A percentile compares a stretch with the other conserved stretches of the same genome.
Conservation (phyloP, 2,797 vertebrate species). For the Cryptoblepharus egeriae region DNA sequence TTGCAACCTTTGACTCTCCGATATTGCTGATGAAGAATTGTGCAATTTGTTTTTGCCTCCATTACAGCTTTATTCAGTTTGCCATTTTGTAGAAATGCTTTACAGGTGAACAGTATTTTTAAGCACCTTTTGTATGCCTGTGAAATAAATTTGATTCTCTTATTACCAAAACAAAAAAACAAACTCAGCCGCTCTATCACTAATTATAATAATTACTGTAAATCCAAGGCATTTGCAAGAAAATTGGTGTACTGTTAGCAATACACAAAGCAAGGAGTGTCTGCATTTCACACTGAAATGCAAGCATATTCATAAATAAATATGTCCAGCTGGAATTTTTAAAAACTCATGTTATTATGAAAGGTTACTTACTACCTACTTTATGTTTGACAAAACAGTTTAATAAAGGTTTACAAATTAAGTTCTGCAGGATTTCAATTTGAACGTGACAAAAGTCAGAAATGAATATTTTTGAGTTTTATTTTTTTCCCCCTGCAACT, state of each 20-base stretch:
- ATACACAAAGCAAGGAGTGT: conserved; percentile 19
- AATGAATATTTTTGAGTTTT: background rate
- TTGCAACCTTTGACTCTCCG: no score
- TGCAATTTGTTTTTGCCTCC: background rate
- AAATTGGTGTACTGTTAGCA: background rate
- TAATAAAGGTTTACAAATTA: conserved; percentile 24
- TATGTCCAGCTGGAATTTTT: conserved; percentile 32
- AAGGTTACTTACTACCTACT: conserved; percentile 13
- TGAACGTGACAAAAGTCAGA: conserved; percentile 13
- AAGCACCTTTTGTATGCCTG: background rate
- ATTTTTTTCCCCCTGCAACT: no score
- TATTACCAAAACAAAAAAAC: conserved; percentile 25
- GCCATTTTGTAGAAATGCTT: conserved; percentile 1
- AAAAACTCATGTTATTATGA: background rate
- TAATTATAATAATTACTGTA: conserved; percentile 11
- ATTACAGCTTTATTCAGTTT: background rate
- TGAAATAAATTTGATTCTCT: conserved; percentile 2
- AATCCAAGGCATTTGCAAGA: conserved; percentile 1
- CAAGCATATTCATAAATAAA: background rate
- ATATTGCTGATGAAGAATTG: background rate
- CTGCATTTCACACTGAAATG: conserved; percentile 14
- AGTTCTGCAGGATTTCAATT: conserved; percentile 18
- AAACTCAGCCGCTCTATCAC: background rate
- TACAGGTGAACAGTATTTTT: background rate
- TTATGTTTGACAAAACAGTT: background rate